phyloP scores from a whole-genome alignment of 2,888 invertebrate species.

The Tethea ocularis region DNA sequence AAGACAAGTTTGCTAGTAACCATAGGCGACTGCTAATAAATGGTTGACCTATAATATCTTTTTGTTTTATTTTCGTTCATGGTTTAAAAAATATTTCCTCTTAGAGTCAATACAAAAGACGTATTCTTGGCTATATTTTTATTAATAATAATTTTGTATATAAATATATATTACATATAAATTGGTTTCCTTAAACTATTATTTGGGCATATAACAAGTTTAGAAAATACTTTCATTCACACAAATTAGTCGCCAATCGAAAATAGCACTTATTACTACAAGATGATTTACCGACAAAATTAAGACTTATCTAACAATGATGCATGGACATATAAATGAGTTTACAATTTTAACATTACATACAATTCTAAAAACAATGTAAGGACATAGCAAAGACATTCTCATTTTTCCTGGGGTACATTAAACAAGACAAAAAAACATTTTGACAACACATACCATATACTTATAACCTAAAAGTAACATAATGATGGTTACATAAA shows the following conservation, averaged over 20 bases:
- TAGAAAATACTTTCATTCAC: background rate
- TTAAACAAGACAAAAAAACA: too few relatives aligned
- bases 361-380: background rate
- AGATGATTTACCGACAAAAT: background rate
- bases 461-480: too few relatives aligned
- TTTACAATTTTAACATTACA: background rate
- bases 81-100: too few relatives aligned
- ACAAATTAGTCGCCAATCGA: background rate
- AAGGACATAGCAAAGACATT: too few relatives aligned
- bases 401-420: too few relatives aligned
- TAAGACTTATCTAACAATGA: background rate
- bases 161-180: slow-evolving; percentile 10
- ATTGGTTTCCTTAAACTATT: slow-evolving; percentile 11
- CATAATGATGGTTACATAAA: too few relatives aligned
- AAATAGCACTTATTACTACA: background rate
- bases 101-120: background rate
- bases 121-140: background rate
- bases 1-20: slow-evolving; percentile 48
- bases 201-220: slow-evolving; percentile 14
- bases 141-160: background rate
- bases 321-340: background rate
- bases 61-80: slow-evolving; percentile 25
- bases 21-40: slow-evolving; percentile 46
- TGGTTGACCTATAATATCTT: slow-evolving; percentile 35
- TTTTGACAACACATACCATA: background rate